Evolutionary conservation across 2,113 vertebrate genomes (phyloP).

Genomic region (Gymnorhina tibicen): DNA sequence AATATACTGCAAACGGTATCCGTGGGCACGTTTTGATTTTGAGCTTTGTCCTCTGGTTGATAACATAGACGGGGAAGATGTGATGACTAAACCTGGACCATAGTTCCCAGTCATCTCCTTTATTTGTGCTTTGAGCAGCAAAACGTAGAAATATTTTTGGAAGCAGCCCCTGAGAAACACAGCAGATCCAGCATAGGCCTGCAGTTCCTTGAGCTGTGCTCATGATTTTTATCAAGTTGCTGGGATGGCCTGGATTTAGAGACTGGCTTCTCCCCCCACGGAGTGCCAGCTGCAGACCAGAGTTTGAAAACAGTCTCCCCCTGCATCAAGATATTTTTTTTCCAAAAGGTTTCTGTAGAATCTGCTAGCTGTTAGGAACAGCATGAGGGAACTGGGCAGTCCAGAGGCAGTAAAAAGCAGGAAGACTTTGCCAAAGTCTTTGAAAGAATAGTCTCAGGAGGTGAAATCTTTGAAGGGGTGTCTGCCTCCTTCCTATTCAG

Average conservation of each 20-base stretch:
- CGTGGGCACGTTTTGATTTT: accelerated
- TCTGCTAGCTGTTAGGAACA: conserved; percentile 19
- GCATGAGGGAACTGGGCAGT: background rate
- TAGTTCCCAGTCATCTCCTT: background rate
- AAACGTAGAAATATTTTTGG: background rate
- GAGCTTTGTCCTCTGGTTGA: background rate
- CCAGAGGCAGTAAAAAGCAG: background rate
- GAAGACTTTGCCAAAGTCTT: background rate
- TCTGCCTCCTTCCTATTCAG: background rate
- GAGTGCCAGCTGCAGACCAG: background rate
- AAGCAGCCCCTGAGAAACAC: background rate
- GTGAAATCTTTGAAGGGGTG: conserved; percentile 5
- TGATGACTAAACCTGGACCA: background rate
- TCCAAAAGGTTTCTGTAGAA: background rate
- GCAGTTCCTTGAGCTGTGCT: background rate
- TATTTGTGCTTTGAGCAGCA: background rate
- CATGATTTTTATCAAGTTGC: background rate
- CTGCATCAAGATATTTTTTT: background rate
- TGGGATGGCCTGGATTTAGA: background rate
- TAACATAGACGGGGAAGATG: background rate
- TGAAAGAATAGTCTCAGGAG: conserved; percentile 2
- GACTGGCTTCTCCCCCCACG: background rate
- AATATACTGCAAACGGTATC: background rate
- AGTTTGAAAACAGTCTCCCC: background rate
- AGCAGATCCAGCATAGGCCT: background rate